Conservation (phyloP, 2,113 vertebrate genomes). For the Cheirogaleus medius region DNA sequence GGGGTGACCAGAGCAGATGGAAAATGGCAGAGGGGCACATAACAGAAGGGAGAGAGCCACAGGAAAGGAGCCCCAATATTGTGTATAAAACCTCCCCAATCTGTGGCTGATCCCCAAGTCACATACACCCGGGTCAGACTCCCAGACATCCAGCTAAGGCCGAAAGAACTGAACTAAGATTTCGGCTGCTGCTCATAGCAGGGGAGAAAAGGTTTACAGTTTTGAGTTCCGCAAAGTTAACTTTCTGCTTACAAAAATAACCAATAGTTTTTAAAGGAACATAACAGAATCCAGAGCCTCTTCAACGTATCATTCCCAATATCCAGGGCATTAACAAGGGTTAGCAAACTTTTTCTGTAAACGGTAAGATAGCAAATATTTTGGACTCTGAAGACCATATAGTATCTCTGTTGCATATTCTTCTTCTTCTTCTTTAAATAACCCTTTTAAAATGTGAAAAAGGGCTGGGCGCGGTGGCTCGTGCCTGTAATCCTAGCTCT, state of each 20-base stretch:
- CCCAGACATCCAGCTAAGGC: neutral
- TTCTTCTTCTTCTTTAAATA: neutral
- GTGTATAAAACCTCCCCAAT: neutral
- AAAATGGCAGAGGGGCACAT: neutral
- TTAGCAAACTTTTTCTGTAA: neutral
- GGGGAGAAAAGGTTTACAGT: neutral
- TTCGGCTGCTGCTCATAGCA: neutral
- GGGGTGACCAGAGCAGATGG: neutral
- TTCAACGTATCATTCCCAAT: neutral
- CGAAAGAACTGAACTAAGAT: neutral
- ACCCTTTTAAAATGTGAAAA: neutral
- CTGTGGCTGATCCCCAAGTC: neutral
- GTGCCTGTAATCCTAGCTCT: no score
- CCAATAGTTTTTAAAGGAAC: neutral
- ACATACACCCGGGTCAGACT: neutral
- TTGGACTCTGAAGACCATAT: neutral
- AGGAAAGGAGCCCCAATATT: neutral
- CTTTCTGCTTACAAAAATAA: neutral
- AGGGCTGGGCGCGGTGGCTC: no score
- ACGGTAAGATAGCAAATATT: neutral
- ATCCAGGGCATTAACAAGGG: neutral
- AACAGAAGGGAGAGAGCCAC: neutral
- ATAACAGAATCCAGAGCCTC: neutral
- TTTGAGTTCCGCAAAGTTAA: neutral
- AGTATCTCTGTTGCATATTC: neutral